Conservation (phyloP, 30 jellyfish, hydroid and myxozoan genomes). For the Catostylus mosaicus region DNA sequence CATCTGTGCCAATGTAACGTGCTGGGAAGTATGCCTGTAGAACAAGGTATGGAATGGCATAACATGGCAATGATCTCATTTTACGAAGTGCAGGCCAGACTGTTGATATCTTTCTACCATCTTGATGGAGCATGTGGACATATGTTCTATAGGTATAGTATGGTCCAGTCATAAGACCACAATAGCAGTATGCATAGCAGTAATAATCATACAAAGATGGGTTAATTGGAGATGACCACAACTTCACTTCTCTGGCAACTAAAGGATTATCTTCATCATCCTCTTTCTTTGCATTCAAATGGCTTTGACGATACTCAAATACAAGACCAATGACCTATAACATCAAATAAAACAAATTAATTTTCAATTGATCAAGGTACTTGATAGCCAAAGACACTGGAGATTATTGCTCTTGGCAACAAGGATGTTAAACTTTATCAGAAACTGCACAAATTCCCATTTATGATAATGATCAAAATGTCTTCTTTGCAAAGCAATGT, state of each 20-base stretch:
- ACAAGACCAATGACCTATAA: conserved; percentile 87
- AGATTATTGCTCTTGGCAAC: no score
- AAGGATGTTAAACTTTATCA: no score
- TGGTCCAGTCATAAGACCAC: conserved; percentile 95
- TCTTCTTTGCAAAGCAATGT: no score
- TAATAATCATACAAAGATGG: conserved; percentile 59
- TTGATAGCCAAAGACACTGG: no score
- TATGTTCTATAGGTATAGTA: conserved; percentile 80
- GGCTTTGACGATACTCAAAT: conserved; percentile 73
- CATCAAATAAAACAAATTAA: no score
- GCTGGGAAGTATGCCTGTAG: conserved; percentile 75
- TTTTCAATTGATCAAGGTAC: no score
- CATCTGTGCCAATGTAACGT: conserved; percentile 61
- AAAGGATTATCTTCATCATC: conserved; percentile 13
- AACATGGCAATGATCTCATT: conserved; percentile 53
- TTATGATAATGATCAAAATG: no score
- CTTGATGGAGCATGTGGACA: conserved; percentile 85
- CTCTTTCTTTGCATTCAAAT: conserved; percentile 38
- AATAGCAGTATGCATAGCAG: conserved; percentile 77
- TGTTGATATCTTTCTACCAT: conserved; percentile 82
- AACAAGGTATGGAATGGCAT: conserved; percentile 72
- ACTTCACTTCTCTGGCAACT: conserved; percentile 25
- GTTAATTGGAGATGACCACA: conserved; percentile 15
- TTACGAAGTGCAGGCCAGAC: conserved; percentile 84
- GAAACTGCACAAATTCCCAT: no score